Evolutionary conservation across 2,113 vertebrate species (phyloP).

Genomic region (Nothoprocta perdicaria): DNA sequence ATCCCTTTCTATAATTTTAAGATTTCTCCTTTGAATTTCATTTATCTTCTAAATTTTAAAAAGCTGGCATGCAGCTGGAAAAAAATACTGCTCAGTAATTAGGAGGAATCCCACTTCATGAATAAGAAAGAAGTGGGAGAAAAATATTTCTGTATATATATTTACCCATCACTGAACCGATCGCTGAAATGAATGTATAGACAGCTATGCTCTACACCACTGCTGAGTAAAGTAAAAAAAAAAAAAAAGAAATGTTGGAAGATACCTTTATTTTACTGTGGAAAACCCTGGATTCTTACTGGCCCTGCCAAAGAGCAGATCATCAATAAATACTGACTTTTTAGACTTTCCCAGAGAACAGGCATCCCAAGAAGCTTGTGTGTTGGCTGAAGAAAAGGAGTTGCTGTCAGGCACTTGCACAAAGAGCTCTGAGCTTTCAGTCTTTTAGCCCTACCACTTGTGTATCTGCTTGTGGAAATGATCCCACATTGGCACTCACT

Average conservation of each 20-base stretch:
- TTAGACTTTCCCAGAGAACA: neutral
- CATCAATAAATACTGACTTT: neutral
- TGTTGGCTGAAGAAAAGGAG: neutral
- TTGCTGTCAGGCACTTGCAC: neutral
- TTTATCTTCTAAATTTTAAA: neutral
- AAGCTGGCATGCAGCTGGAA: neutral
- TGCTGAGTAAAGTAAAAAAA: neutral
- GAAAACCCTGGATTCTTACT: neutral
- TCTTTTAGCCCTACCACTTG: neutral
- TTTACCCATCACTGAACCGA: neutral
- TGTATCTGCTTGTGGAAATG: neutral
- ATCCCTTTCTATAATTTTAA: neutral
- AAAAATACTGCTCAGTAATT: neutral
- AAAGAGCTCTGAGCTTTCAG: neutral
- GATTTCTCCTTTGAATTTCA: constrained; percentile 52
- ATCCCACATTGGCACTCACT: neutral
- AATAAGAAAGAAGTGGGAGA: neutral
- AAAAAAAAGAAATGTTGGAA: neutral
- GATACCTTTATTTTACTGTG: neutral
- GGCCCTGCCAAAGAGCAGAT: neutral
- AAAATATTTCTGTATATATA: neutral
- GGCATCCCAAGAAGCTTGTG: neutral
- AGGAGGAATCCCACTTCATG: neutral
- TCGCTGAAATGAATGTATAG: neutral
- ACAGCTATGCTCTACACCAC: neutral